Base-by-base conservation (phyloP, 2,888 invertebrate species). In the Heteromurus nitidus region DNA sequence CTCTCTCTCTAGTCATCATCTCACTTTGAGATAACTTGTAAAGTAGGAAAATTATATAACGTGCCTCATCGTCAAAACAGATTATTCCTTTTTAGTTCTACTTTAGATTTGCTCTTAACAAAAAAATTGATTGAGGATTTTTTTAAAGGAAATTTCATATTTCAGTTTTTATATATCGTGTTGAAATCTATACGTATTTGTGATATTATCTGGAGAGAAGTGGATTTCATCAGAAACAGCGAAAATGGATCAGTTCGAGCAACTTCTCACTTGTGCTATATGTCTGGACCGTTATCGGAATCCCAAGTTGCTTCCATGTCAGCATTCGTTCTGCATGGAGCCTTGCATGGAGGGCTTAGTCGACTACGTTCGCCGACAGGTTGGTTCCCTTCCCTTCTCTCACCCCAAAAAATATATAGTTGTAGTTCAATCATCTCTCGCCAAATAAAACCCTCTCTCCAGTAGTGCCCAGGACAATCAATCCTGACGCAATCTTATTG, bases 321-420 rank as follows among this genome's bases (percentile, higher is more conserved):
- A 99, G 92, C 99, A 99, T 93, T 98, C 98, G 88, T 99, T 97
- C 91, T 99, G 99, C 89, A 96, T 97, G 95, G 96, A 97, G 89
- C 98, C 99, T 73, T 99, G 99, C 90, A 95, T 99, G 93, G 98
- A 98, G 90, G 96, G 98, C 86, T 92, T 98, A 68, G 96, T 97
- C 89, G 97, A 97, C 91, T 96, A 97, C 90, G 97, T 97, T 86
- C 92, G 96, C 87, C 92, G 97, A 91, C 97, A 97, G 93, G 95
- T 95, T 90, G 89, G 86, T 76, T 18, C 11, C 11, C 31, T n/a
- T n/a, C n/a, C n/a, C n/a, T n/a, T n/a, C n/a, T n/a, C n/a, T n/a
- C n/a, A n/a, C n/a, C n/a, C n/a, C n/a, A n/a, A n/a, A n/a, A n/a
- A n/a, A n/a, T n/a, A n/a, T n/a, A n/a, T n/a, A n/a, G n/a, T n/a